phyloP scores from a whole-genome alignment of 2,113 vertebrate species.

The Corythornis cristatus region DNA sequence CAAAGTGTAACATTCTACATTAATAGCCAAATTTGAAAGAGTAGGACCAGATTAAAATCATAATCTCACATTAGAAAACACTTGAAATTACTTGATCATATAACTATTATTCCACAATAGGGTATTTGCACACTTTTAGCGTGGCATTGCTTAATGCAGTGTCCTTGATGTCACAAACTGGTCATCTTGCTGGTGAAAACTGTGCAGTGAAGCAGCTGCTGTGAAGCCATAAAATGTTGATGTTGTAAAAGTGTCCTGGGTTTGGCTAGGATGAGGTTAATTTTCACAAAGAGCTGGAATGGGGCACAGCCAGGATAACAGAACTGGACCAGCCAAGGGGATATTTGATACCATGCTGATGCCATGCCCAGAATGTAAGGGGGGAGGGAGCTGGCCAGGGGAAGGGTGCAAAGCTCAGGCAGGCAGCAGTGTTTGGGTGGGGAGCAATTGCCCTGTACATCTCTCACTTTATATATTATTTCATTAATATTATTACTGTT shows the following conservation, averaged over 20 bases:
- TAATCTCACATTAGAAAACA: background rate
- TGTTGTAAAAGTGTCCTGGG: background rate
- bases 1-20: background rate
- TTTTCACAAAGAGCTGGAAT: background rate
- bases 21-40: background rate
- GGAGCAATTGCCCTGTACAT: background rate
- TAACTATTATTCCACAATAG: background rate
- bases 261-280: background rate
- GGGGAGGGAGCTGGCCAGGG: no score
- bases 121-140: background rate
- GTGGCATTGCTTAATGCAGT: background rate
- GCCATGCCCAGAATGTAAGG: no score
- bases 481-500: background rate
- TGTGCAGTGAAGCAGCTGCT: conserved; percentile 5
- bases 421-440: no score
- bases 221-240: background rate
- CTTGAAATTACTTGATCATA: conserved; percentile 19
- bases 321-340: background rate
- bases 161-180: conserved; percentile 44
- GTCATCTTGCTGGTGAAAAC: conserved; percentile 9
- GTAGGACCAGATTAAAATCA: background rate
- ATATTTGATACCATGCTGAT: background rate
- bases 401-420: no score
- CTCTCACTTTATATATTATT: background rate
- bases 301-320: background rate